Base-by-base conservation (phyloP, 2,113 vertebrate species). In the Apaloderma vittatum region DNA sequence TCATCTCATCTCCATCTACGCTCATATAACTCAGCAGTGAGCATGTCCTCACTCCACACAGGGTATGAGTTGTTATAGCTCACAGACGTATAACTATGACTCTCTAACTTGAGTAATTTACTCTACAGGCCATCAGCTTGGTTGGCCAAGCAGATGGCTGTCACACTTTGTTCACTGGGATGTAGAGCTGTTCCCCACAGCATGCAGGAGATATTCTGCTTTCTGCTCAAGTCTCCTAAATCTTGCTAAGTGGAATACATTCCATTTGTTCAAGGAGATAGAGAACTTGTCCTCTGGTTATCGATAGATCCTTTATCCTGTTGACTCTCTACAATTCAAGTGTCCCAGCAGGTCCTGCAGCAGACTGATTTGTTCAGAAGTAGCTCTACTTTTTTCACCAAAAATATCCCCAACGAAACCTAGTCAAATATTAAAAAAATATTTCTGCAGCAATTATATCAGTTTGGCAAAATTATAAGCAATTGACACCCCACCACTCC, bases 221-320 rank as follows among this genome's bases (percentile, higher is more conserved):
- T 86, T 88, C 61, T 90, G 34, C 34, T 78, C 43, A 57, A 83
- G 27, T 19, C 61, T 90, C 52, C 92, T 75, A 86, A 88, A 74
- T 65, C 58, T 90, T 86, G n/a, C 49, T 87, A 70, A 87, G 46
- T 0, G 0, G 54, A 87, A 45, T 48, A 54, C 46, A 5, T 86
- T 86, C 40, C 36, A 14, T 80, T 95, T 91, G 40, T 92, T 94
- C 68, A 88, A 86, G 72, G 67, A 86, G 75, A 49, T 10, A 76
- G 18, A 73, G 15, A 37, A 16, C 73, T 90, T 4, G 1, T 85
- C 75, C 63, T 70, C 57, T 92, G 36, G 54, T 15, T 90, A 18
- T 80, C 58, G 36, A 18, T 15, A 22, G 55, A 59, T 90, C 48
- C 57, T 94, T 90, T 49, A 55, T 45, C 15, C 14, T 74, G 6